A percentile compares a stretch with the other conserved stretches of the same genome.
Evolutionary conservation across 2,888 invertebrate species (phyloP).

Genomic region (Tipula helvola): DNA sequence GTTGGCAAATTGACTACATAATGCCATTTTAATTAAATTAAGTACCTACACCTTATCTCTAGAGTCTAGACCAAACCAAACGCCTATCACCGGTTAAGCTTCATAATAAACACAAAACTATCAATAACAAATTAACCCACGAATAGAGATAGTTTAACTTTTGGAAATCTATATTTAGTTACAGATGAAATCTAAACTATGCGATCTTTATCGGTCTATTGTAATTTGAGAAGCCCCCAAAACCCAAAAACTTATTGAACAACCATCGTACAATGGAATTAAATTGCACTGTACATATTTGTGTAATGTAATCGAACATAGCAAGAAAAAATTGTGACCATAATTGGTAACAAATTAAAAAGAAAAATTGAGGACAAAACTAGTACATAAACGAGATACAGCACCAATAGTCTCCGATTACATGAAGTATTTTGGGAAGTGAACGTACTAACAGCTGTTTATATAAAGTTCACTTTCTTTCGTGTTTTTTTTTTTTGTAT

Average conservation of each 20-base stretch:
- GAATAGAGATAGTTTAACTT: not conserved
- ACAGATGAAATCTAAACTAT: not conserved
- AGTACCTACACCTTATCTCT: too few species aligned
- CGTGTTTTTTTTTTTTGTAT: not conserved
- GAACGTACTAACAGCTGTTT: not conserved
- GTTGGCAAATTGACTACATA: too few species aligned
- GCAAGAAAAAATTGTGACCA: not conserved
- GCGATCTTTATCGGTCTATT: not conserved
- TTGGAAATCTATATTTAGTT: not conserved
- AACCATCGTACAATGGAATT: not conserved
- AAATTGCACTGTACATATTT: not conserved
- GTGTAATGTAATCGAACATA: not conserved
- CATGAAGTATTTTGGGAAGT: not conserved
- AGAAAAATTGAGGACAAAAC: not conserved
- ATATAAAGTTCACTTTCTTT: not conserved
- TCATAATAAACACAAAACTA: too few species aligned
- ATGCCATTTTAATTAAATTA: too few species aligned
- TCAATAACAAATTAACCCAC: too few species aligned
- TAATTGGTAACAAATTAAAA: not conserved
- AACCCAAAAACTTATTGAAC: not conserved
- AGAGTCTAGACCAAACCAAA: too few species aligned
- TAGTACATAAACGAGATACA: not conserved
- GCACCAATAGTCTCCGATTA: not conserved
- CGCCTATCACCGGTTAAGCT: too few species aligned
- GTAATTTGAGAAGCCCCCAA: not conserved